phyloP scores from a whole-genome alignment of 2,797 vertebrate genomes.

The Glyptemys insculpta region DNA sequence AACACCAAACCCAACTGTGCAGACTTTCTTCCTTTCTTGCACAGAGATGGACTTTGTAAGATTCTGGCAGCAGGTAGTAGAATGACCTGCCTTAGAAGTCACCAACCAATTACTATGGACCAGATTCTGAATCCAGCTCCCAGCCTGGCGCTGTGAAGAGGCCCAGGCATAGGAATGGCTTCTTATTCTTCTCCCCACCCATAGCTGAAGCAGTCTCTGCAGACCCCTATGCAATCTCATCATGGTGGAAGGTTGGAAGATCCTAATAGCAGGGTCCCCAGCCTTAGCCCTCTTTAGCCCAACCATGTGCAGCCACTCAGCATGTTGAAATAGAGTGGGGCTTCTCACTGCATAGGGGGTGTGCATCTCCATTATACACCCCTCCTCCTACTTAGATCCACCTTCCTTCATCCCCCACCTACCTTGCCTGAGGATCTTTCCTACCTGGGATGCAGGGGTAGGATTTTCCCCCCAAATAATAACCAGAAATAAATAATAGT shows the following conservation, averaged over 20 bases:
- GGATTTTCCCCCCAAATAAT: background rate
- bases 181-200: rapidly evolving
- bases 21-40: background rate
- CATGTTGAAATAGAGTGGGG: background rate
- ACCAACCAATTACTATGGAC: rapidly evolving
- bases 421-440: background rate
- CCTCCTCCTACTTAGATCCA: background rate
- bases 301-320: background rate
- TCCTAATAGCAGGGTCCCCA: background rate
- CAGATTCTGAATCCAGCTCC: background rate
- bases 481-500: background rate
- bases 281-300: background rate
- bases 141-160: rapidly evolving
- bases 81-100: background rate
- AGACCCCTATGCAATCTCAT: background rate
- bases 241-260: background rate
- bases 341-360: background rate
- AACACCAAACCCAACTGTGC: rapidly evolving
- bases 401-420: background rate
- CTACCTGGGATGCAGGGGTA: background rate
- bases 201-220: background rate
- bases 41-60: background rate
- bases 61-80: rapidly evolving
- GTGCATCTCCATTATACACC: background rate
- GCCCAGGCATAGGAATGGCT: too few relatives aligned